These are phyloP conservation scores for Gallinago solitaria DNA, from an alignment of 2,797 vertebrate species.

Conservation along the genomic window DNA sequence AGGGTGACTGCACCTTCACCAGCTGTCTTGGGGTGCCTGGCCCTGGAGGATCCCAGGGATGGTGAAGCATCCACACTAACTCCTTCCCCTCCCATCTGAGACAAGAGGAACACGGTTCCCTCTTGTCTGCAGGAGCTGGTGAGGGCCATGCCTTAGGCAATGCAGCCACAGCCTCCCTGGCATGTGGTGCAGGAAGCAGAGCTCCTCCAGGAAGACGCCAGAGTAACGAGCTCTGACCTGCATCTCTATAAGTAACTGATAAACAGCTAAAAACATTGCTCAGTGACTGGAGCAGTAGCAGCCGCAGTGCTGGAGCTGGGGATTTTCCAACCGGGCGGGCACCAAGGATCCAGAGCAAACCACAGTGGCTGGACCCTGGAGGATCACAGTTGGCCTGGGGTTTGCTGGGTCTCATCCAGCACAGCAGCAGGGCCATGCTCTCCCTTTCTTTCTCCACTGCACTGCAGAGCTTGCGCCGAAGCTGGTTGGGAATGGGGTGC, in stretches of 20 bases:
- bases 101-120: background rate
- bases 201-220: background rate
- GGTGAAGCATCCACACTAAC: background rate
- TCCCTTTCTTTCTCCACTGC: fast-evolving
- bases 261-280: background rate
- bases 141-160: background rate
- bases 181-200: slow-evolving; percentile 26
- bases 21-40: background rate
- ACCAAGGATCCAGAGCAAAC: background rate
- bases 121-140: background rate
- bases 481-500: background rate
- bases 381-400: background rate
- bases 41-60: background rate
- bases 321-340: background rate
- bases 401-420: background rate
- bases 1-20: background rate
- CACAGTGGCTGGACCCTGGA: background rate
- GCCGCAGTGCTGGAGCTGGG: background rate
- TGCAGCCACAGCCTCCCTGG: background rate
- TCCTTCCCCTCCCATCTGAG: background rate
- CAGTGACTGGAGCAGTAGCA: background rate
- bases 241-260: background rate
- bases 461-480: background rate
- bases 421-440: background rate
- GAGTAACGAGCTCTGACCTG: slow-evolving; percentile 34